Evolutionary conservation across 2,797 vertebrate species (phyloP).

Genomic region (Clamator glandarius): DNA sequence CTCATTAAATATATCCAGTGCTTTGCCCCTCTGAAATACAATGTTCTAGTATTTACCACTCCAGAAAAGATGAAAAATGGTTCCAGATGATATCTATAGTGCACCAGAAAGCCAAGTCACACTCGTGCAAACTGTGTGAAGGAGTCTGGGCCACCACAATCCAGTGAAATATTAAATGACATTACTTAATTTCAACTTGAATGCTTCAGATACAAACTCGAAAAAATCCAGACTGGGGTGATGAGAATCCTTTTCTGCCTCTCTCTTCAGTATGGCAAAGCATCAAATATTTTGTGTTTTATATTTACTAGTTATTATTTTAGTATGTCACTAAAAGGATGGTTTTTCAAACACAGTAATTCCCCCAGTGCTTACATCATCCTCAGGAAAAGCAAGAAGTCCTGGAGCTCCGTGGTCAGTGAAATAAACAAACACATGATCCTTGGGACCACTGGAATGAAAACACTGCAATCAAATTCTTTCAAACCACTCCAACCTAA

Average conservation of each 20-base stretch:
- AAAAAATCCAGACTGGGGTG: not conserved
- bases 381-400: constrained; percentile 89
- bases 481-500: not conserved
- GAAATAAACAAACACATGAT: constrained; percentile 96
- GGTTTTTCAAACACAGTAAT: not conserved
- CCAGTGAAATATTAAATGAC: not conserved
- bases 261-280: not conserved
- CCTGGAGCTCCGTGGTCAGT: constrained; percentile 94
- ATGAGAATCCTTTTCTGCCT: not conserved
- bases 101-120: not conserved
- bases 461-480: not conserved
- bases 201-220: not conserved
- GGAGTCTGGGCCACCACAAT: not conserved
- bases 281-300: not conserved
- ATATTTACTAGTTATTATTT: not conserved
- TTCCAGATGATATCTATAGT: not conserved
- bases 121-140: not conserved
- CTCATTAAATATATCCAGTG: not conserved
- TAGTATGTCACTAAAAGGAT: not conserved
- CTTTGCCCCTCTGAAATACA: not conserved
- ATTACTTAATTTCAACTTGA: not conserved
- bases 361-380: constrained; percentile 83
- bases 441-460: constrained; percentile 88
- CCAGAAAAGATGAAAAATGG: not conserved
- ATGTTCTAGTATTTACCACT: not conserved